These are phyloP conservation scores for Epinephelus coioides DNA, from an alignment of 2,797 vertebrate genomes.

Conservation along the genomic window DNA sequence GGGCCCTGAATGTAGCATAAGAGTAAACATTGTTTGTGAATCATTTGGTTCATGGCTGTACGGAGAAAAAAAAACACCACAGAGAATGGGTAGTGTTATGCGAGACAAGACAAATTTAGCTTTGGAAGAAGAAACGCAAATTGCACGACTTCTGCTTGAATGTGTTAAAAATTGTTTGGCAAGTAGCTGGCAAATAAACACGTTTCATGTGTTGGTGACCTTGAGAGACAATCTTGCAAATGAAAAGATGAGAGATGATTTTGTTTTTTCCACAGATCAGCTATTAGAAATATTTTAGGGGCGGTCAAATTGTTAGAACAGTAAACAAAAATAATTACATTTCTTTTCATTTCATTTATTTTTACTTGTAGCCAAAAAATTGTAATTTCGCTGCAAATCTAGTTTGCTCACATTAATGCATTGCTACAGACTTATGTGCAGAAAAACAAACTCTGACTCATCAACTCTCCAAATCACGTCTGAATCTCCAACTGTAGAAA, in stretches of 20 bases:
- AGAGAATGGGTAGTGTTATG: slow-evolving; percentile 71
- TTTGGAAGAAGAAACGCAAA: slow-evolving; percentile 68
- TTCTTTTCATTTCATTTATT: neutral
- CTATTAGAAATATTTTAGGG: neutral
- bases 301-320: neutral
- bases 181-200: slow-evolving; percentile 40
- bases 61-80: neutral
- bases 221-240: slow-evolving; percentile 43
- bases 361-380: neutral
- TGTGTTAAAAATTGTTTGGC: slow-evolving; percentile 54
- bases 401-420: neutral
- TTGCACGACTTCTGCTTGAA: slow-evolving; percentile 58
- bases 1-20: slow-evolving; percentile 33
- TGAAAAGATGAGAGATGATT: slow-evolving; percentile 15
- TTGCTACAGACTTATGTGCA: neutral
- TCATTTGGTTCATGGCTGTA: slow-evolving; percentile 54
- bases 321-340: neutral
- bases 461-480: neutral
- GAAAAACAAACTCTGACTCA: neutral
- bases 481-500: neutral
- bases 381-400: neutral
- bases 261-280: neutral
- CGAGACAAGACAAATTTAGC: slow-evolving; percentile 77
- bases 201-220: slow-evolving; percentile 49
- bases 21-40: slow-evolving; percentile 49